Evolutionary conservation across 1,140 invertebrate species (phyloP), one percentile per base, ranked within the genome.

Genomic region (Brachionus manjavacas): DNA sequence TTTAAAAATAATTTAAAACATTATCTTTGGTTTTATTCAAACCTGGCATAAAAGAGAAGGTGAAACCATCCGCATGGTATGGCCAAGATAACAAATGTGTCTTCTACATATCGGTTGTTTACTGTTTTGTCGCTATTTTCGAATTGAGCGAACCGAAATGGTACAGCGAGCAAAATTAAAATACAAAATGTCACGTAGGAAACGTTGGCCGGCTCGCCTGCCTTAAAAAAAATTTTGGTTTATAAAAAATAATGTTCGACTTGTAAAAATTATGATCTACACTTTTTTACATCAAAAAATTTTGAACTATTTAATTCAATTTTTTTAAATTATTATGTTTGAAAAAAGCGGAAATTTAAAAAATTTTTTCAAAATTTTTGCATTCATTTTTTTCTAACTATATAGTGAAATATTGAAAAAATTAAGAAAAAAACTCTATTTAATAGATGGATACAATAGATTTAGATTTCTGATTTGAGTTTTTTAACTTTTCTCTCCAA

Each of bases 31-130:
- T 39, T 78, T 43, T 66, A 20, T 14, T 85, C 88, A 90, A 91
- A 98, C 96, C 96, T 96, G 43, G 96, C 96, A 91, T 99, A 99
- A 89, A 99, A 99, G 93, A 99, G 96, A 1, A 99, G 91, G 78
- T 97, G 93, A 89, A 98, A 96, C 96, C 97, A 99, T 9, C 94
- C 95, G 12, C 95, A 94, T 0, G 97, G 96, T 23, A 97, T 93
- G 0, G 96, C 94, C 85, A 98, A 93, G 4, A 95, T 92, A 23
- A 99, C 89, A 43, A 99, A 93, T 6, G 94, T 94, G 89, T 98
- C 97, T 90, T 99, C 97, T 0, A 94, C 86, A 74, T 46, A 41
- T 9, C 25, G 20, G 60, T 55, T 39, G 64, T 16, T 46, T 3
- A 84, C 23, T 35, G 43, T 60, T n/a, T 35, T 23, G 43, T 76